phyloP scores from a whole-genome alignment of 2,797 vertebrate species.

The Peromyscus melanophrys region DNA sequence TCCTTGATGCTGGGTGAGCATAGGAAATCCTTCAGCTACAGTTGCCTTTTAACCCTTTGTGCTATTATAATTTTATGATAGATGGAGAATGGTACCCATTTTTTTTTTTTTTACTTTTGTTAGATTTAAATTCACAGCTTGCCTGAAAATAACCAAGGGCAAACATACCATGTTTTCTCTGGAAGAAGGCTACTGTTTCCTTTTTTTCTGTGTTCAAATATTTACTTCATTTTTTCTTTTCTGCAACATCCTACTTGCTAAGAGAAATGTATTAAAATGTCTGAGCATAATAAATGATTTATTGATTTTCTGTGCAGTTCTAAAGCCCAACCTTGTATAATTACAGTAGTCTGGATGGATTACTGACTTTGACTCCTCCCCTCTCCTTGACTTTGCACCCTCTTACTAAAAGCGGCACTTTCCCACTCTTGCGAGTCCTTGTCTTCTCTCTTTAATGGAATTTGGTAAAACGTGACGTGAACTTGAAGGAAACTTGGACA shows the following conservation, averaged over 20 bases:
- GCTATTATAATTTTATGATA: not conserved
- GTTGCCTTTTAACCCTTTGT: not conserved
- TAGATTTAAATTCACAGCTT: not conserved
- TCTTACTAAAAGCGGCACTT: not conserved
- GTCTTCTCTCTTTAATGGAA: not conserved
- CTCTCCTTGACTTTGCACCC: accelerated
- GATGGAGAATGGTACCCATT: accelerated
- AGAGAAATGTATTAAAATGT: conserved; percentile 28
- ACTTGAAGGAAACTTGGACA: not conserved
- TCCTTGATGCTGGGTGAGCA: no score
- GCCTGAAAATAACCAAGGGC: accelerated
- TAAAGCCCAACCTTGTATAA: not conserved
- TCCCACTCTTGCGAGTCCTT: not conserved
- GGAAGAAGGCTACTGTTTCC: not conserved
- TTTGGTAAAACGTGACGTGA: not conserved
- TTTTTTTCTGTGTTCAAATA: not conserved
- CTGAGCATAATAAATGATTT: not conserved
- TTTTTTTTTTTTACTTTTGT: not conserved
- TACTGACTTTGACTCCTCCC: not conserved
- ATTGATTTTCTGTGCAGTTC: not conserved
- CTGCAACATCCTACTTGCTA: not conserved
- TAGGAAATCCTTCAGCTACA: not conserved
- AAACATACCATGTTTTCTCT: not conserved
- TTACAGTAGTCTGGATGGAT: not conserved
- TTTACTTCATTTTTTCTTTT: not conserved